Percentiles rank a stretch among this genome's conserved stretches.
These are phyloP conservation scores for Eulemur albifrons DNA, from an alignment of 2,797 vertebrate genomes.

Conservation along the genomic window DNA sequence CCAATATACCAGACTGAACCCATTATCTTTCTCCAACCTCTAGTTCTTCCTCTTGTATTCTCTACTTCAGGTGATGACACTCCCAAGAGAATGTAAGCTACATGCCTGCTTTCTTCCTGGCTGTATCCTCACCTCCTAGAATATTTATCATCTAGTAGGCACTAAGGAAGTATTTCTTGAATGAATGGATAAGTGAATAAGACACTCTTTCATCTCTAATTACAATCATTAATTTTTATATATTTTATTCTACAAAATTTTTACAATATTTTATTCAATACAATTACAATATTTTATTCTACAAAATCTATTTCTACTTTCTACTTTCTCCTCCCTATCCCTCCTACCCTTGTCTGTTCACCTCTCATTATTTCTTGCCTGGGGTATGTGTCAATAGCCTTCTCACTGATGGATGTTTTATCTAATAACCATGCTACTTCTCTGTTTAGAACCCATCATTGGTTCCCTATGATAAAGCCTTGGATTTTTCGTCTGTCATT, in stretches of 20 bases:
- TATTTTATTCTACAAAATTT: neutral
- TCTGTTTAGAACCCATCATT: neutral
- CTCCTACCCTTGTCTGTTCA: neutral
- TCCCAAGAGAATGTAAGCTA: no score
- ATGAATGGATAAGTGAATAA: neutral
- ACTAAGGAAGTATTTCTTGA: neutral
- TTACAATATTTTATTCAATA: no score
- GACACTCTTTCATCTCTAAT: neutral
- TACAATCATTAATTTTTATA: neutral
- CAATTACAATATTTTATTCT: no score
- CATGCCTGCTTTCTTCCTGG: neutral
- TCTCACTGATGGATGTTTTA: neutral
- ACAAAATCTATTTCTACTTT: neutral
- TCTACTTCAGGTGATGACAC: neutral
- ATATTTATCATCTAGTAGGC: neutral
- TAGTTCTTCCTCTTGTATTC: neutral
- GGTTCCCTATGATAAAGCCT: neutral
- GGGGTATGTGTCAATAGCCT: neutral
- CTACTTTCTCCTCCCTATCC: neutral
- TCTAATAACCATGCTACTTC: neutral
- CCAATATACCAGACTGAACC: neutral
- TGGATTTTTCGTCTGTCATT: neutral
- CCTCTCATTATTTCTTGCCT: neutral
- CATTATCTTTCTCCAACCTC: neutral
- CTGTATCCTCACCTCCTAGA: neutral